Base-by-base conservation (phyloP, 2,888 invertebrate species). In the Cryptocephalus primarius region DNA sequence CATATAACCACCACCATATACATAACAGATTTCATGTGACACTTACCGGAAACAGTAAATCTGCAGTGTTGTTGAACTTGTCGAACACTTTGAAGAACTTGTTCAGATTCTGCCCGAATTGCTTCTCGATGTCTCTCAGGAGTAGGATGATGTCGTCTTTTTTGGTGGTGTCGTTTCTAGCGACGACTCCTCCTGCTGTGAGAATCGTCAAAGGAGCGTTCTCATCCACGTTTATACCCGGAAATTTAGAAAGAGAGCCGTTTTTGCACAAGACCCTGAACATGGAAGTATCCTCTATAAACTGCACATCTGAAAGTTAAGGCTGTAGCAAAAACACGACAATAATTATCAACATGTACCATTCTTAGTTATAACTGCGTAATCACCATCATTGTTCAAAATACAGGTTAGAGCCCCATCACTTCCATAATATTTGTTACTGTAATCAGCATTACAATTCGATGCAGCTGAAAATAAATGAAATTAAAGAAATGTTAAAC, bases 241-340 rank as follows among this genome's bases (percentile, higher is more conserved):
- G 51, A 40, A 51, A 50, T 1, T 50, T 46, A 0, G 79, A 76
- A 31, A 81, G 40, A 60, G 74, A 69, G 56, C 80, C 80, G 65
- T 83, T 80, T 44, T 74, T 72, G 60, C 82, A 81, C 1, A 83
- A 66, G 0, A 78, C 76, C 1, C 76, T 71, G 62, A 74, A 78
- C 34, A 72, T 46, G 1, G 47, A 44, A 31, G 42, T 43, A 12
- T 46, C 6, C 22, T 2, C 22, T 6, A 6, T 6, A 6, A 4
- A 22, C 22, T 22, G 22, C 22, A 22, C 22, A 22, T 22, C 22
- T 22, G 22, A 22, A 22, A 22, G 22, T 22, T 22, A 22, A 22
- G 3, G 22, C 22, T 22, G 6, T 22, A 22, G 22, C 2, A 22
- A 22, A 22, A 6, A 6, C 6, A 22, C 22, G 22, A 22, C 6